phyloP scores from a whole-genome alignment of 2,888 invertebrate genomes.

The Acleris holmiana region DNA sequence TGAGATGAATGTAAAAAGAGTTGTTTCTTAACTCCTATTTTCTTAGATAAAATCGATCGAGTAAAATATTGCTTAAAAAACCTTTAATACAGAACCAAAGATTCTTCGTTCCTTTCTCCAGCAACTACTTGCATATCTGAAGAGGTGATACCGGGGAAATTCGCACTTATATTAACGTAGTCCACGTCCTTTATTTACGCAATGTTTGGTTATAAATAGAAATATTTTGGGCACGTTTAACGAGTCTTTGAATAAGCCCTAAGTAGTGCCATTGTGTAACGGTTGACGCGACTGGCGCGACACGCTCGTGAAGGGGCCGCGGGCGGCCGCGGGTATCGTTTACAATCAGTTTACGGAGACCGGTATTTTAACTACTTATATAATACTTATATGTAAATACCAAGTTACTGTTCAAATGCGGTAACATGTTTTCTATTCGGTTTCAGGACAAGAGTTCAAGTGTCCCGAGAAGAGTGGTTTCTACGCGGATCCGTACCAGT shows the following conservation, averaged over 20 bases:
- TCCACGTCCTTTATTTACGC: not conserved
- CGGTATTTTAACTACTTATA: not conserved
- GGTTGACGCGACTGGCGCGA: not conserved
- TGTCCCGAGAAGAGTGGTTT: slow-evolving; percentile 90
- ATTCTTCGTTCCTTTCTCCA: no score
- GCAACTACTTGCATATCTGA: no score
- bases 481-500: slow-evolving; percentile 89
- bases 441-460: slow-evolving; percentile 84
- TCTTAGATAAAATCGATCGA: no score
- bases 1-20: no score
- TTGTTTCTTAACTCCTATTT: no score
- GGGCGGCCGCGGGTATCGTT: no score
- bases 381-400: not conserved
- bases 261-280: slow-evolving; percentile 8
- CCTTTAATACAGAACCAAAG: no score
- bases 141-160: not conserved
- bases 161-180: not conserved
- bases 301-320: not conserved
- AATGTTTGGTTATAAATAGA: slow-evolving; percentile 5
- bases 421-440: slow-evolving; percentile 50
- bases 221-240: slow-evolving; percentile 30
- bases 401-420: no score
- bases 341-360: not conserved
- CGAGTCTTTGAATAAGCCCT: slow-evolving; percentile 13
- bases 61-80: no score